Base-by-base conservation (phyloP, 37 sponge, comb jelly and placozoan species). In the Geodia barretti region DNA sequence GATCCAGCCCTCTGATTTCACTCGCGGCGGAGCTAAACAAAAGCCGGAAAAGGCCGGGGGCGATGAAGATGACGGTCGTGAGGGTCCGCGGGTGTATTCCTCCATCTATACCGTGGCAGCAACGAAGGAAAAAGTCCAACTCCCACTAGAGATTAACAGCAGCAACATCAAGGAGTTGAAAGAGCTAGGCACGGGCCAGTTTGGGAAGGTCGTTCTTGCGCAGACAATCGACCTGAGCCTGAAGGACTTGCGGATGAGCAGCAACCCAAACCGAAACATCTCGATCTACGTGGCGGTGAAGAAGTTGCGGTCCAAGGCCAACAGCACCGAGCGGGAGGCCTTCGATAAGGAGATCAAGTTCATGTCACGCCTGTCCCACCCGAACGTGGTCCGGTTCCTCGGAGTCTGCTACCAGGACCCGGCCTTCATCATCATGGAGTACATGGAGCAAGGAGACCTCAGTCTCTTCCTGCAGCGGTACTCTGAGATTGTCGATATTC, bases 361-460 rank as follows among this genome's bases (percentile, higher is more conserved):
- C 82, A 88, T 88, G 88, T 43, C 83, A 34, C 82, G 88, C 0
- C 82, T 88, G 70, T 67, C 30, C 41, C 77, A 88, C 41, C 39
- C 41, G 26, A 88, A 81, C 37, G 82, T 88, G 30, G 62, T 88
- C 31, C 39, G 72, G 3, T 63, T 88, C 29, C 78, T 88, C 34
- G 88, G 82, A 20, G 78, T 88, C 26, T 79, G 88, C 36, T 69
- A 69, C 34, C 62, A 81, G 78, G 80, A 43, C 0, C 58, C 68
- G 21, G 63, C 77, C 21, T 88, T 88, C 88, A 81, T 88, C 29
- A 68, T 90, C 62, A 90, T 90, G 85, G 91, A 90, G 81, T 95
- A 92, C 78, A 88, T 95, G 91, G 81, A 89, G 76, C 83, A 95
- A 33, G 93, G 93, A 60, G 96, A 95, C 77, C 70, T 95, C 64